Evolutionary conservation across 2,113 vertebrate species (phyloP), one percentile per base, ranked within the genome.

Genomic region (Pollachius pollachius): DNA sequence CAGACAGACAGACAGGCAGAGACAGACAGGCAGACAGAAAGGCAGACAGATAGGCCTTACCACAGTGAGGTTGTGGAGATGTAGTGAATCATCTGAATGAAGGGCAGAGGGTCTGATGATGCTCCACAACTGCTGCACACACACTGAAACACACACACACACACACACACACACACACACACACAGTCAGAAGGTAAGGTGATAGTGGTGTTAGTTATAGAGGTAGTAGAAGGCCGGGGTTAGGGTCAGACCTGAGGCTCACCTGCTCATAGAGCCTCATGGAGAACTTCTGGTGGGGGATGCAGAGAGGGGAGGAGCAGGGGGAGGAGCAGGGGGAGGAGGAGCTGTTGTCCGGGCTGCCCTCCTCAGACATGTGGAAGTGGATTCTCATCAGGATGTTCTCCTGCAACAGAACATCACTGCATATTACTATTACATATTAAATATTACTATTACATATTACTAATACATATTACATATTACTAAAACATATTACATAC

Each of bases 251-350:
- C 30, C 30, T 34, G 30, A 34, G 30, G 16, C 81, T 86, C 80
- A 98, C 97, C 96, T 99, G 97, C n/a, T 99, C 96, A 76, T 95
- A 98, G 58, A 99, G 93, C 0, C 94, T 99, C 97, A 99, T 99
- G 21, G 96, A 96, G 84, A 99, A 99, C 88, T 98, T 99, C 93
- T 98, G 96, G 81, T 99, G 97, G 9, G 96, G 95, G 89, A 99
- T 96, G 81, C 97, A 99, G 66, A 96, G 95, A 65, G 92, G 87
- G 58, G 96, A 92, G 13, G 96, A 98, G 86, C 97, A 99, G 37
- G 37, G 37, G 37, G 37, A 41, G 37, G 37, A 41, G 81, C 97
- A 99, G 66, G 96, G 95, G 64, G 92, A 87, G 58, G 96, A 92
- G 13, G 96, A 98, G 86, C 97, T 98, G 92, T 98, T 94, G 81